These are phyloP conservation scores for Temnothorax rugatulus DNA, from an alignment of 2,888 invertebrate species.

Conservation along the genomic window DNA sequence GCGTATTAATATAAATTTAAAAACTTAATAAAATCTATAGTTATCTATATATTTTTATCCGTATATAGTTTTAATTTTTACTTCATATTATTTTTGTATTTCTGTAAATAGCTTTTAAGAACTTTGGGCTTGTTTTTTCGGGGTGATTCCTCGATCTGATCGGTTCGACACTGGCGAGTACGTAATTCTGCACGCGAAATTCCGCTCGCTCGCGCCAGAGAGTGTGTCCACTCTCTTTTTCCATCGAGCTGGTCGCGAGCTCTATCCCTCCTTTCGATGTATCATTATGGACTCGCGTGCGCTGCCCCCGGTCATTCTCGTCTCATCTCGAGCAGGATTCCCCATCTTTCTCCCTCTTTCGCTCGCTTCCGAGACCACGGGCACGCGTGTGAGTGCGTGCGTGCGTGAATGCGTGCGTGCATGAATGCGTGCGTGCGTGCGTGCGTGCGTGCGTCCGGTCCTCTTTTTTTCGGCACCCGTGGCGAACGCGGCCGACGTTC, in stretches of 20 bases:
- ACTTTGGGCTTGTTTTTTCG: neutral
- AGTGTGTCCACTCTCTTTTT: constrained; percentile 72
- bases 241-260: constrained; percentile 63
- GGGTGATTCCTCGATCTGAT: neutral
- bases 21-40: neutral
- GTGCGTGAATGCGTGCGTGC: constrained; percentile 67
- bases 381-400: constrained; percentile 38
- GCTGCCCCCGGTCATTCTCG: constrained; percentile 84
- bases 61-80: neutral
- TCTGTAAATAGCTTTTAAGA: neutral
- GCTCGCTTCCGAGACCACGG: constrained; percentile 36
- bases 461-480: constrained; percentile 72
- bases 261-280: constrained; percentile 69
- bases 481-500: constrained; percentile 69
- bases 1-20: neutral
- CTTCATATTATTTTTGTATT: neutral
- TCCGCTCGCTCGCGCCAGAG: constrained; percentile 61
- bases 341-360: constrained; percentile 47
- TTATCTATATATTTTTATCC: neutral
- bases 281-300: constrained; percentile 84
- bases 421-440: constrained; percentile 53
- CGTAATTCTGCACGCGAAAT: constrained; percentile 53
- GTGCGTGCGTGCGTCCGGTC: constrained; percentile 34
- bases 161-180: neutral
- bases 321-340: constrained; percentile 76